Evolutionary conservation across 2,797 vertebrate species (phyloP).

Genomic region (Bovichtus variegatus): DNA sequence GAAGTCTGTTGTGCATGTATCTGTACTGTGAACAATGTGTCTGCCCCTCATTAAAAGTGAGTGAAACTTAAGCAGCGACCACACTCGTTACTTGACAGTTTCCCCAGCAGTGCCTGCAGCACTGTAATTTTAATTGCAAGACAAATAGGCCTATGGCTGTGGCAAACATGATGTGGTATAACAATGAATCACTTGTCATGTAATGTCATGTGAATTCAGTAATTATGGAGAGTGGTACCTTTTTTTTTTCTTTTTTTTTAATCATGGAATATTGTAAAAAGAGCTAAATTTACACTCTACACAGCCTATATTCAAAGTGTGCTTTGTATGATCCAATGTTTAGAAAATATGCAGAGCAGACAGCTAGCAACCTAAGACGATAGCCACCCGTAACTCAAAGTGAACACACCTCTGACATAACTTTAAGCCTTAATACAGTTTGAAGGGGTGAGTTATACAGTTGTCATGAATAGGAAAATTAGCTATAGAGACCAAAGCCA

Average conservation of each 20-base stretch:
- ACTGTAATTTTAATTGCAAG: slow-evolving; percentile 63
- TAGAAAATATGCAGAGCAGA: neutral
- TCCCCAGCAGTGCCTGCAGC: slow-evolving; percentile 40
- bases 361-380: no score
- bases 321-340: slow-evolving; percentile 4
- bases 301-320: slow-evolving; percentile 12
- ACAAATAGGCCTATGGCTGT: slow-evolving; percentile 40
- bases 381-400: no score
- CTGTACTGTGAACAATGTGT: slow-evolving; percentile 43
- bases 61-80: slow-evolving; percentile 42
- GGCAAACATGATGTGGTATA: slow-evolving; percentile 36
- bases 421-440: no score
- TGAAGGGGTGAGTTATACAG: no score
- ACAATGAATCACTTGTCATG: slow-evolving; percentile 29
- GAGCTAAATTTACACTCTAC: slow-evolving; percentile 2
- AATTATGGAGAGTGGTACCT: slow-evolving; percentile 18
- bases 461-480: no score
- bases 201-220: slow-evolving; percentile 17
- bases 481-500: no score
- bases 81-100: slow-evolving; percentile 56
- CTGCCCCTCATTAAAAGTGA: slow-evolving; percentile 62
- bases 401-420: no score
- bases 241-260: no score
- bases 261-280: neutral
- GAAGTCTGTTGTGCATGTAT: slow-evolving; percentile 23